Conservation (phyloP, 2,888 invertebrate genomes). For the Didymodactylos carnosus region DNA sequence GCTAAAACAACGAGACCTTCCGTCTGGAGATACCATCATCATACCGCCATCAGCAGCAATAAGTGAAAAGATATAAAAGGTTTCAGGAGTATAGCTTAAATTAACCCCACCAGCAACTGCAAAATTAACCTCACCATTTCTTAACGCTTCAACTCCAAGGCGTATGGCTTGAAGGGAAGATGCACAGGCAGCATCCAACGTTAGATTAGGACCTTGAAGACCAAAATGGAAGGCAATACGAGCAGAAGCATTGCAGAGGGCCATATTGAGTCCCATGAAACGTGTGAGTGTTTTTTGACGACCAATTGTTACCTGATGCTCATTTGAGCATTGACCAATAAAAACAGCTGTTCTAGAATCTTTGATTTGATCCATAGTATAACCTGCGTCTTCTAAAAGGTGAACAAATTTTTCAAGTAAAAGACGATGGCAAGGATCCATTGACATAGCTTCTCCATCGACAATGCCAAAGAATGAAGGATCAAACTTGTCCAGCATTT, state of each 20-base stretch:
- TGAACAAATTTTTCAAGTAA: neutral
- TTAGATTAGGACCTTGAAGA: slow-evolving; percentile 20
- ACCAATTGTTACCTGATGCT: neutral
- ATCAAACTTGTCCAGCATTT: neutral
- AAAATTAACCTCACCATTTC: slow-evolving; percentile 16
- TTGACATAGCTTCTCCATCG: neutral
- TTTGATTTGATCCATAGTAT: neutral
- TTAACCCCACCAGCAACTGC: neutral
- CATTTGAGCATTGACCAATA: neutral
- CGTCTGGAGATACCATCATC: slow-evolving; percentile 19
- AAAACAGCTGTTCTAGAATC: neutral
- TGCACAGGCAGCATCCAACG: slow-evolving; percentile 22
- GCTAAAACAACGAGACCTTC: slow-evolving; percentile 20
- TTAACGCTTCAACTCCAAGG: slow-evolving; percentile 21
- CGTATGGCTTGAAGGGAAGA: slow-evolving; percentile 19
- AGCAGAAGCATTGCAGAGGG: slow-evolving; percentile 14
- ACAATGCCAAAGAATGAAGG: neutral
- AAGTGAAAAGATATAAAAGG: neutral
- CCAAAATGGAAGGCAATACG: slow-evolving; percentile 20
- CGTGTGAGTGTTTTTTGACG: neutral
- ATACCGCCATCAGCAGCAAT: neutral
- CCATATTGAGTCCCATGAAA: neutral
- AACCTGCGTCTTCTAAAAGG: neutral
- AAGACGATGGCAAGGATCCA: neutral
- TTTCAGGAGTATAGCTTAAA: neutral